Evolutionary conservation across 2,888 invertebrate species (phyloP).

Genomic region (Aleiodes testaceus): DNA sequence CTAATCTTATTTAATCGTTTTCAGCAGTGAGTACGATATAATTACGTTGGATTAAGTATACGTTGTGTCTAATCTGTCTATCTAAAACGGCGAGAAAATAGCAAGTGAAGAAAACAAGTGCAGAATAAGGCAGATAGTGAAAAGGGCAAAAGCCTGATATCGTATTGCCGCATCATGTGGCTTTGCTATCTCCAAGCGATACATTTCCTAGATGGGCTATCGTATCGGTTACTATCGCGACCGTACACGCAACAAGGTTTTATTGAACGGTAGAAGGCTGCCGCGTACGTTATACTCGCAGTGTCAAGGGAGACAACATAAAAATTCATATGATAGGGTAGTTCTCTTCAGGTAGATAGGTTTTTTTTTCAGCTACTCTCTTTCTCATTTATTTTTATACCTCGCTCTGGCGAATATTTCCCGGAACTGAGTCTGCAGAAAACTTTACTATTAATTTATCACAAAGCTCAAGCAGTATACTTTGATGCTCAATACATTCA

Average conservation of each 20-base stretch:
- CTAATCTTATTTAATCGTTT: slow-evolving; percentile 19
- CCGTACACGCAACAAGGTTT: slow-evolving; percentile 38
- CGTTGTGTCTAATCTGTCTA: slow-evolving; percentile 16
- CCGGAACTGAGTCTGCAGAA: not conserved
- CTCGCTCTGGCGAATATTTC: not conserved
- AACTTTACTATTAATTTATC: slow-evolving; percentile 7
- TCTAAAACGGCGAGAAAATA: slow-evolving; percentile 32
- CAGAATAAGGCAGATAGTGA: not conserved
- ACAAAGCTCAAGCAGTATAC: not conserved
- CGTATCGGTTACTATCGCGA: slow-evolving; percentile 48
- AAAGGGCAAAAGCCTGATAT: slow-evolving; percentile 36
- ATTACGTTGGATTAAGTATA: slow-evolving; percentile 50
- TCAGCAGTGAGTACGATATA: slow-evolving; percentile 42
- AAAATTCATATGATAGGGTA: slow-evolving; percentile 22
- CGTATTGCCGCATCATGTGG: slow-evolving; percentile 29
- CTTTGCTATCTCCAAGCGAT: slow-evolving; percentile 45
- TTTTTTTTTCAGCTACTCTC: not conserved
- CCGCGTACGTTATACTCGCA: slow-evolving; percentile 18
- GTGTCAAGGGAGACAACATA: slow-evolving; percentile 27
- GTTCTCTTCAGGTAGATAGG: slow-evolving; percentile 5
- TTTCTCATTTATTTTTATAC: not conserved
- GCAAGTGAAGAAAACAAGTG: slow-evolving; percentile 39
- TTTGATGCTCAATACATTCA: slow-evolving; percentile 28
- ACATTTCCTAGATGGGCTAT: slow-evolving; percentile 55
- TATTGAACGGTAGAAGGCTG: slow-evolving; percentile 27